Percentiles rank a stretch among this genome's conserved stretches.
phyloP scores from a whole-genome alignment of 2,797 vertebrate species.

The Prionace glauca region DNA sequence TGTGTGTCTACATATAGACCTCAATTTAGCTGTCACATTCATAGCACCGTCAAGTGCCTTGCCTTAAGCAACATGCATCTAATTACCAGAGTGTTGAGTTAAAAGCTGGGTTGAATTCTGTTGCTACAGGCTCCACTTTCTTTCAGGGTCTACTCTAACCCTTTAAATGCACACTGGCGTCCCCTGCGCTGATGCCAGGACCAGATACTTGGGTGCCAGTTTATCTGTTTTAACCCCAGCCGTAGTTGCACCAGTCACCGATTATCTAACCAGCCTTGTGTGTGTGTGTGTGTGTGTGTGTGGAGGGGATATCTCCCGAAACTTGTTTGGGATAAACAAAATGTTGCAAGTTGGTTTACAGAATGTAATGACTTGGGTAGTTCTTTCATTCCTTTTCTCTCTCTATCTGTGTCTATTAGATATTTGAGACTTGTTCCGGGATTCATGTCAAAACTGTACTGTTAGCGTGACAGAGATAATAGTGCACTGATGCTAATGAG shows the following conservation, averaged over 20 bases:
- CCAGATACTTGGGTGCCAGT: not conserved
- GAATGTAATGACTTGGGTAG: not conserved
- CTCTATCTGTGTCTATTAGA: not conserved
- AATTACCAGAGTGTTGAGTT: not conserved
- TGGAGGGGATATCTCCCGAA: not conserved
- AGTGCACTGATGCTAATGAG: not conserved
- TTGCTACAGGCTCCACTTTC: not conserved
- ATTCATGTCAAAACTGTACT: not conserved
- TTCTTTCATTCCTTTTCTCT: not conserved
- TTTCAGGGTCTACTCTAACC: not conserved
- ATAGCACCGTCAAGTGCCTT: no score
- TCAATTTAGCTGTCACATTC: not conserved
- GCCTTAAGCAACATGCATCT: not conserved
- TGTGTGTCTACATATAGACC: not conserved
- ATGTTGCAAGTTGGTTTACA: not conserved
- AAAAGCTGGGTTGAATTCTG: not conserved
- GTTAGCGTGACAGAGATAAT: not conserved
- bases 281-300: no score
- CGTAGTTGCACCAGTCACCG: not conserved
- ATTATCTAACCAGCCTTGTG: not conserved
- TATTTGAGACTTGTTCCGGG: not conserved
- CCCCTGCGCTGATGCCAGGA: no score
- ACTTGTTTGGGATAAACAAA: not conserved
- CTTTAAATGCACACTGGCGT: not conserved
- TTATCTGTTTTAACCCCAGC: no score